Evolutionary conservation across 2,888 invertebrate genomes (phyloP).

Genomic region (Timandra comae): DNA sequence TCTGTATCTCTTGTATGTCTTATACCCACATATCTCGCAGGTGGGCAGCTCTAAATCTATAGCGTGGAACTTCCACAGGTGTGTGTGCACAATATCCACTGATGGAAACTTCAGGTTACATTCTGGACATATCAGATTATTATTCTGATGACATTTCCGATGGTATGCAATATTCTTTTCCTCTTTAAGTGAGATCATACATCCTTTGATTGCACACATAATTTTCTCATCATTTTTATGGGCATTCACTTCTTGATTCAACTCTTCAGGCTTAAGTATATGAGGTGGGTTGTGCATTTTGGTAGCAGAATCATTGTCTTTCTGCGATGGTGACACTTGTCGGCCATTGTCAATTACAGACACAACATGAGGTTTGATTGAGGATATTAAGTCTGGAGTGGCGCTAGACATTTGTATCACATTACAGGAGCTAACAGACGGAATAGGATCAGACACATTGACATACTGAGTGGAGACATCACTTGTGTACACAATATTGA

Average conservation of each 20-base stretch:
- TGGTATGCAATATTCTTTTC: slow-evolving; percentile 80
- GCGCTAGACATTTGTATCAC: slow-evolving; percentile 55
- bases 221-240: slow-evolving; percentile 30
- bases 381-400: slow-evolving; percentile 65
- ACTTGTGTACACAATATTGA: slow-evolving; percentile 66
- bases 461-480: slow-evolving; percentile 57
- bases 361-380: slow-evolving; percentile 41
- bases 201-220: slow-evolving; percentile 73
- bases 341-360: slow-evolving; percentile 19
- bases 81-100: slow-evolving; percentile 84
- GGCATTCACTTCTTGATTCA: slow-evolving; percentile 20
- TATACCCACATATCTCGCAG: slow-evolving; percentile 85
- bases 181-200: slow-evolving; percentile 75
- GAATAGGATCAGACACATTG: slow-evolving; percentile 42
- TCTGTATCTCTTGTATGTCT: slow-evolving; percentile 82
- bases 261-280: slow-evolving; percentile 30
- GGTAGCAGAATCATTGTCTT: slow-evolving; percentile 15
- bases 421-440: slow-evolving; percentile 39
- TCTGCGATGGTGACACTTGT: slow-evolving; percentile 22
- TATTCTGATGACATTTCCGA: slow-evolving; percentile 77
- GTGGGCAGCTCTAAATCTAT: slow-evolving; percentile 88
- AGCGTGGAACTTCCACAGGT: slow-evolving; percentile 86
- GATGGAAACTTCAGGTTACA: slow-evolving; percentile 75
- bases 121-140: slow-evolving; percentile 78
- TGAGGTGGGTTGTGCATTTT: slow-evolving; percentile 29